These are phyloP conservation scores for Yponomeuta sedellus DNA, from an alignment of 2,888 invertebrate species.

Conservation along the genomic window DNA sequence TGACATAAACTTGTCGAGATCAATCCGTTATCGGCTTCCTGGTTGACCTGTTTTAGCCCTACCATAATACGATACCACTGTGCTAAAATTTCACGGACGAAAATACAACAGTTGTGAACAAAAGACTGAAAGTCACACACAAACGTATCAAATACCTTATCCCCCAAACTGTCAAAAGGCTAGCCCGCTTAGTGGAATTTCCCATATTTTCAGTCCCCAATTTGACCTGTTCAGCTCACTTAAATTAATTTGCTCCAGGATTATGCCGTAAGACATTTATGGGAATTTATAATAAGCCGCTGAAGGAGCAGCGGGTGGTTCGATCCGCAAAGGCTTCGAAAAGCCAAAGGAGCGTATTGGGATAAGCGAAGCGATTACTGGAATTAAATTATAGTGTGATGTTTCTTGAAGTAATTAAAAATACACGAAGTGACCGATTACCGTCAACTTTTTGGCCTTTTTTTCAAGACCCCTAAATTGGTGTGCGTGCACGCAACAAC, in stretches of 20 bases:
- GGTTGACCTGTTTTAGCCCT: too few species aligned
- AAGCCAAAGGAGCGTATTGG: neutral
- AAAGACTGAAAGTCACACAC: neutral
- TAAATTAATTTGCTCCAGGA: neutral
- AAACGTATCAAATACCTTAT: neutral
- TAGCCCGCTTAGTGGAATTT: neutral
- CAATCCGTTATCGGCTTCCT: too few species aligned
- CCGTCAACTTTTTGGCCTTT: too few species aligned
- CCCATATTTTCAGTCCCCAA: neutral
- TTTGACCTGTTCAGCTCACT: neutral
- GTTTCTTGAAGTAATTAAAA: too few species aligned
- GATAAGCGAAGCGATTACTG: neutral
- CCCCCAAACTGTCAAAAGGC: neutral
- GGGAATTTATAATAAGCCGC: constrained; percentile 7
- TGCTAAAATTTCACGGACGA: too few species aligned
- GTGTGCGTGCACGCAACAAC: too few species aligned
- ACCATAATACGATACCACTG: too few species aligned
- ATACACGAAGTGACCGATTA: too few species aligned
- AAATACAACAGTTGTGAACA: too few species aligned
- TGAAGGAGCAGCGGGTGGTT: neutral
- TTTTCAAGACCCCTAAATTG: too few species aligned
- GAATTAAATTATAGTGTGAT: too few species aligned
- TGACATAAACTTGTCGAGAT: too few species aligned
- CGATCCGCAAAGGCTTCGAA: neutral
- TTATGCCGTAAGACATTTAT: constrained; percentile 2